Base-by-base conservation (phyloP, 2,888 invertebrate genomes). In the Sceliomorpha sp. region DNA sequence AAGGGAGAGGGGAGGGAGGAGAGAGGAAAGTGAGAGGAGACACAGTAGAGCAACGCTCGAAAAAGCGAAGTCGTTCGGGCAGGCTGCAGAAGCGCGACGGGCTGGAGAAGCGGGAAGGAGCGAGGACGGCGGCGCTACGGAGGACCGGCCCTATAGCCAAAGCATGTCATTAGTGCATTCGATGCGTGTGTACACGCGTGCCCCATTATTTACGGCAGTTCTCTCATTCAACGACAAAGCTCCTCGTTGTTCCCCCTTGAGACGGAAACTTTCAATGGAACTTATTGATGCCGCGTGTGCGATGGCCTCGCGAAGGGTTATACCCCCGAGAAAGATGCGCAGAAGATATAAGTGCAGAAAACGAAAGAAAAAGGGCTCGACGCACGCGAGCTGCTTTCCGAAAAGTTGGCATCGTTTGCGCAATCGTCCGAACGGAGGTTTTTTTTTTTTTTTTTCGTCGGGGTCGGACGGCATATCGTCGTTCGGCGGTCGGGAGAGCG, bases 131-230 rank as follows among this genome's bases (percentile, higher is more conserved):
- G 32, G 20, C 29, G 34, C 17, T 27, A 56, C 27, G 67, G 47
- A 69, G 20, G 2, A 5, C 20, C 2, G 20, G 5, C 20, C 20
- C 20, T 58, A 74, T 50, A 69, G 66, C 72, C 71, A 76, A 78
- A 78, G 67, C 72, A 63, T 75, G 78, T 74, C 79, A 77, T 78
- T 77, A 79, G 72, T 69, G 71, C 72, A 48, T 34, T 34, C 69
- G 70, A 74, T 20, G 20, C 20, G 20, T 20, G 20, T 20, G 39
- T 29, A 27, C 32, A 79, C 79, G 76, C 79, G 78, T 73, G 78
- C 66, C 75, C 74, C 75, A 79, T 79, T 79, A 79, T 79, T 50
- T 48, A 50, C 50, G 50, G 27, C 40, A 40, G 48, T 34, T 44
- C 59, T 44, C 59, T 50, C 50, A 73, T 62, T 66, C 72, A 39